Evolutionary conservation across 2,797 vertebrate species (phyloP).

Genomic region (Acanthiza pusilla): DNA sequence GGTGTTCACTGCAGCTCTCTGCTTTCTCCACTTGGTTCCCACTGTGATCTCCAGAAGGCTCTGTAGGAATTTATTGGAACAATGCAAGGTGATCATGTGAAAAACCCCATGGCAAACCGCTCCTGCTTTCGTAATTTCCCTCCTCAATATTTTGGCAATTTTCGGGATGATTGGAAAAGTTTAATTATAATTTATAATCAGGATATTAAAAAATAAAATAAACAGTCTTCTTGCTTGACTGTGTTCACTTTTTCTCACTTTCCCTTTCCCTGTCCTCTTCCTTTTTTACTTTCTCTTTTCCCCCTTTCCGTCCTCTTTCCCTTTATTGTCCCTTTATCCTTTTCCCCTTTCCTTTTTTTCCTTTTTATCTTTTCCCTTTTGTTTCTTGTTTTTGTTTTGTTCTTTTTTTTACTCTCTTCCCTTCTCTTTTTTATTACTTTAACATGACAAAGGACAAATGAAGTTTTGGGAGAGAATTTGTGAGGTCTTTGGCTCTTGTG

Average conservation of each 20-base stretch:
- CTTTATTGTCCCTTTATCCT: background rate
- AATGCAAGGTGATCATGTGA: background rate
- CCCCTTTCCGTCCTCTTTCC: background rate
- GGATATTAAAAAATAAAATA: background rate
- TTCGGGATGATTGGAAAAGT: background rate
- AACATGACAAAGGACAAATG: background rate
- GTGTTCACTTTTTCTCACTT: background rate
- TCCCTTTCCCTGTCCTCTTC: background rate
- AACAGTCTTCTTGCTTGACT: background rate
- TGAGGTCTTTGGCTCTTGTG: background rate
- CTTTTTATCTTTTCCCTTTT: background rate
- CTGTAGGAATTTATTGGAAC: background rate
- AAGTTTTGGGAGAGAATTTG: background rate
- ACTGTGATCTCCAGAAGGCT: background rate
- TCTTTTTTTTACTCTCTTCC: too few species aligned
- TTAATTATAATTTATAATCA: background rate
- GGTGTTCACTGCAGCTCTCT: background rate
- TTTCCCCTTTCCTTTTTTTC: accelerated
- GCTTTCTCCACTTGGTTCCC: background rate
- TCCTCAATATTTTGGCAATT: background rate
- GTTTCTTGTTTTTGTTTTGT: too few species aligned
- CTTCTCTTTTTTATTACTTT: background rate
- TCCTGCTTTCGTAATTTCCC: background rate
- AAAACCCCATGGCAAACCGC: background rate
- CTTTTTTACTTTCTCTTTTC: accelerated